Conservation (phyloP, 2,113 vertebrate species). For the Myrmecophaga tridactyla region DNA sequence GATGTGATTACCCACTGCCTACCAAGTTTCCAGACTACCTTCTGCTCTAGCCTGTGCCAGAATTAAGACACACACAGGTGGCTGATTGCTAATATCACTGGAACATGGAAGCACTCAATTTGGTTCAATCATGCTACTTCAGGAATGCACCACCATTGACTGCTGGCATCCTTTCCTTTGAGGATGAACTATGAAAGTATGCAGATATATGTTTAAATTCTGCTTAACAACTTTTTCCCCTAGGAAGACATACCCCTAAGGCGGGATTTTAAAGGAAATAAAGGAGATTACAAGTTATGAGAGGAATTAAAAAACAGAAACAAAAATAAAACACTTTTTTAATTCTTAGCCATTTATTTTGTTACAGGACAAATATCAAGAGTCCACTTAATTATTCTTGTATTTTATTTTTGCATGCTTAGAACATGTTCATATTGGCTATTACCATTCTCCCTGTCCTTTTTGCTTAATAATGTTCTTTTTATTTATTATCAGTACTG, state of each 20-base stretch:
- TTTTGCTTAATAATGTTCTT: not conserved
- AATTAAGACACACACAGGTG: not conserved
- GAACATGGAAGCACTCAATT: not conserved
- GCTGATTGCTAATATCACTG: not conserved
- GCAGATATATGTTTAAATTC: not conserved
- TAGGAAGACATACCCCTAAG: not conserved
- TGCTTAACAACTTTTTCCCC: not conserved
- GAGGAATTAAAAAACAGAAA: not conserved
- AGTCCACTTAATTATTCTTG: not conserved
- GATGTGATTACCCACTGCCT: not conserved
- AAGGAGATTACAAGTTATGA: not conserved
- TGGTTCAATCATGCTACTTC: not conserved
- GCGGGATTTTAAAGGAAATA: not conserved
- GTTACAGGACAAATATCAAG: not conserved
- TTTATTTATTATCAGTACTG: not conserved
- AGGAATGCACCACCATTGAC: not conserved
- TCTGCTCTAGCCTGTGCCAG: not conserved
- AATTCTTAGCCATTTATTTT: not conserved
- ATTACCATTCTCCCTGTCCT: not conserved
- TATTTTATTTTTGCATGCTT: not conserved
- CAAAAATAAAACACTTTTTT: not conserved
- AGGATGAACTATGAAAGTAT: not conserved
- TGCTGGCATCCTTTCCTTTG: not conserved
- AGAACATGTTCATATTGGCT: not conserved
- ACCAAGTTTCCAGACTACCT: not conserved